phyloP scores from a whole-genome alignment of 1,140 invertebrate genomes.

The Tetraneura akinire region DNA sequence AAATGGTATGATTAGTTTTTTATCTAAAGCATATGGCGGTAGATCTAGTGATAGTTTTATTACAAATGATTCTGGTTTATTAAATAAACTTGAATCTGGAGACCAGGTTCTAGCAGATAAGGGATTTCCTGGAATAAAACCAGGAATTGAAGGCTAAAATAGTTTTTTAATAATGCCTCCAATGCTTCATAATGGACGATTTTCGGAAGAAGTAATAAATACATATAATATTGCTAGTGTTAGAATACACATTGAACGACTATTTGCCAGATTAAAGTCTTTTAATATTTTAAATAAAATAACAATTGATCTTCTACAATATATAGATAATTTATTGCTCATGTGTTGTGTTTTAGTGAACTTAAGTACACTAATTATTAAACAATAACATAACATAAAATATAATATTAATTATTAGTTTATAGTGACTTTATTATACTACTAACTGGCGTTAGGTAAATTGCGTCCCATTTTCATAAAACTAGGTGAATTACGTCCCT shows the following conservation, averaged over 20 bases:
- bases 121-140: background rate
- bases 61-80: conserved; percentile 8
- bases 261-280: conserved; percentile 22
- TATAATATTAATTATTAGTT: no score
- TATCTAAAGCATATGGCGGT: conserved; percentile 16
- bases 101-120: conserved; percentile 1
- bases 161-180: background rate
- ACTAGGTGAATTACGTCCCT: no score
- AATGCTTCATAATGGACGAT: conserved; percentile 14
- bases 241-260: conserved; percentile 26
- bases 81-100: background rate
- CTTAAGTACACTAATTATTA: background rate
- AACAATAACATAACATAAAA: no score
- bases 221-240: conserved; percentile 14
- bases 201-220: conserved; percentile 10
- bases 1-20: conserved; percentile 15
- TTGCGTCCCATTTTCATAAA: no score
- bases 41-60: conserved; percentile 19
- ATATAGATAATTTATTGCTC: conserved; percentile 1
- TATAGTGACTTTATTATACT: no score
- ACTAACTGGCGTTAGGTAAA: no score
- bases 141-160: background rate
- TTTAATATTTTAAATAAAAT: conserved; percentile 33
- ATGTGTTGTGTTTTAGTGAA: conserved; percentile 16
- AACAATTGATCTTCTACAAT: background rate